Evolutionary conservation across 2,888 invertebrate genomes (phyloP).

Genomic region (Acanthosoma haemorrhoidale): DNA sequence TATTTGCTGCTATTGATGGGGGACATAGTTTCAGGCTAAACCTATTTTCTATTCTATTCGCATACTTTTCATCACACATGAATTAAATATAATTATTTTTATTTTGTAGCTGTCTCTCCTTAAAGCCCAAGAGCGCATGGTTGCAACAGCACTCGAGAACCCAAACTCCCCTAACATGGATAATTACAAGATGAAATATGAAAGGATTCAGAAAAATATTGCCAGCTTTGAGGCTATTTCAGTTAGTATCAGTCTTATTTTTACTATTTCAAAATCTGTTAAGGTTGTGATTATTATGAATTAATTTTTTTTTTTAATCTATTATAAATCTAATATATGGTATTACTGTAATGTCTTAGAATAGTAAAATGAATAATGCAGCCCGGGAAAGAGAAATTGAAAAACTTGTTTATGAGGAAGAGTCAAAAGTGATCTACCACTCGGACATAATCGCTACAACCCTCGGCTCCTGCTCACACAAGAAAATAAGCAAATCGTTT

Average conservation of each 20-base stretch:
- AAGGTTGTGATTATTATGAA: too few relatives aligned
- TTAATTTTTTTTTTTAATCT: too few relatives aligned
- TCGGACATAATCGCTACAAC: conserved; percentile 70
- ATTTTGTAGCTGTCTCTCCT: background rate
- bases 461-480: conserved; percentile 50
- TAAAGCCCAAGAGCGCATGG: background rate
- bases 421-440: conserved; percentile 48
- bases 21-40: too few relatives aligned
- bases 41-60: too few relatives aligned
- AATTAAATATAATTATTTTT: background rate
- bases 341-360: conserved; percentile 2
- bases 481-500: background rate
- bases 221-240: background rate
- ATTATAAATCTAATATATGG: too few relatives aligned
- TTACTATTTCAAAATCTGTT: too few relatives aligned
- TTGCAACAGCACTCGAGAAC: background rate
- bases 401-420: conserved; percentile 29
- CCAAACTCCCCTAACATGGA: background rate
- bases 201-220: background rate
- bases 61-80: too few relatives aligned
- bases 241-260: conserved; percentile 13
- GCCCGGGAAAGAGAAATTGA: background rate
- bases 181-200: conserved; percentile 11
- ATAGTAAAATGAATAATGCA: background rate
- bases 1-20: too few relatives aligned